Evolutionary conservation across 2,113 vertebrate species (phyloP).

Genomic region (Corapipo altera): DNA sequence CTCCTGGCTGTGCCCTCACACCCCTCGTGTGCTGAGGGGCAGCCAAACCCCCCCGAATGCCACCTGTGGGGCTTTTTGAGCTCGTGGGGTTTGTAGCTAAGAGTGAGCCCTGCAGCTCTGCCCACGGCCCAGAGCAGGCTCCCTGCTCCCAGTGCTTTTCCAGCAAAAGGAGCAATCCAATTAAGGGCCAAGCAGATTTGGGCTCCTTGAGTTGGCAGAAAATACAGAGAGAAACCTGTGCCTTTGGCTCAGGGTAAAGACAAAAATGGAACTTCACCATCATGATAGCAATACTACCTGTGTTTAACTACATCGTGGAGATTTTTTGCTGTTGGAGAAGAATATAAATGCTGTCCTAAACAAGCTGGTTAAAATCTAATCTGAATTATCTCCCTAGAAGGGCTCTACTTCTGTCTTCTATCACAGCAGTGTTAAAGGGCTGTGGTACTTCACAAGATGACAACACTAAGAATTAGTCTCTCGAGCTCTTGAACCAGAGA

Average conservation of each 20-base stretch:
- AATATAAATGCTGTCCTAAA: neutral
- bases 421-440: neutral
- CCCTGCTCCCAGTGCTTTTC: neutral
- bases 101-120: no score
- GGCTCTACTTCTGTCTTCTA: neutral
- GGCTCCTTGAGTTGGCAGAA: neutral
- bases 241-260: neutral
- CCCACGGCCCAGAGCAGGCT: neutral
- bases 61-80: neutral
- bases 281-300: fast-evolving
- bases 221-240: neutral
- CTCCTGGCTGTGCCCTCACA: no score
- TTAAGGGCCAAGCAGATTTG: neutral
- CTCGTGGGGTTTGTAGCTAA: neutral
- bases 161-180: neutral
- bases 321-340: neutral
- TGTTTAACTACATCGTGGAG: neutral
- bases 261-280: fast-evolving
- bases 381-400: neutral
- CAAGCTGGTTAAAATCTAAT: neutral
- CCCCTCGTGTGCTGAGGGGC: fast-evolving
- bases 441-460: no score
- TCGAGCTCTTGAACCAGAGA: neutral
- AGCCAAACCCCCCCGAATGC: fast-evolving
- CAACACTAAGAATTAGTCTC: neutral